Base-by-base conservation (phyloP, 1,140 invertebrate species). In the Bombus affinis region DNA sequence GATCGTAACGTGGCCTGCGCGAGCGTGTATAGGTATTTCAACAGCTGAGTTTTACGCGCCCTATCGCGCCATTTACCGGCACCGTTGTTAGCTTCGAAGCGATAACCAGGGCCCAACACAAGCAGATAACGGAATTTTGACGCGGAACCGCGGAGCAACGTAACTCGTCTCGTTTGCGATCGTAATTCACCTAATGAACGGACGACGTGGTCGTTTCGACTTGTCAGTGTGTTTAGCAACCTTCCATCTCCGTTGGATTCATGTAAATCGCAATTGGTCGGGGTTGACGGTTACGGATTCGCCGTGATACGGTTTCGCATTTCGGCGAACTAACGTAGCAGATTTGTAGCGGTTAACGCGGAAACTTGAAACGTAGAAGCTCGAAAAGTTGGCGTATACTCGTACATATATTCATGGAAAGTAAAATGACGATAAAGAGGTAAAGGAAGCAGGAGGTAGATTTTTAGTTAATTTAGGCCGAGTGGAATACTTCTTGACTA, bases 51-150 rank as follows among this genome's bases (percentile, higher is more conserved):
- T 65, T 65, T 25, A 42, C 75, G 75, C 32, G 53, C 1, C 5
- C 22, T 6, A 39, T 53, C 47, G 32, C 9, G 75, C 44, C 75
- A 57, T 83, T 77, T 47, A 59, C 68, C 39, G 53, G 57, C 39
- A 32, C 35, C 42, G 75, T 32, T 77, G 81, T 84, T 47, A 35
- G 65, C 70, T 59, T 44, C 62, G n/a, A n/a, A 8, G 18, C 47
- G 83, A 84, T 79, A 68, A 18, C 68, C 74, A 10, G 53, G 47
- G 35, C 13, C 62, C 82, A 62, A 35, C 53, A 18, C 15, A n/a
- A 42, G 32, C 53, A 32, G 74, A 59, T 78, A 84, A 79, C 75
- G 68, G 57, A 73, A 80, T 85, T 80, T 80, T 53, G 42, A 80
- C 68, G 15, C 12, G 83, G 10, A 44, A 53, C 37, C 53, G 32